A percentile compares a stretch with the other conserved stretches of the same genome.
phyloP scores from a whole-genome alignment of 2,797 vertebrate species.

The Melanotaenia trifasciata region DNA sequence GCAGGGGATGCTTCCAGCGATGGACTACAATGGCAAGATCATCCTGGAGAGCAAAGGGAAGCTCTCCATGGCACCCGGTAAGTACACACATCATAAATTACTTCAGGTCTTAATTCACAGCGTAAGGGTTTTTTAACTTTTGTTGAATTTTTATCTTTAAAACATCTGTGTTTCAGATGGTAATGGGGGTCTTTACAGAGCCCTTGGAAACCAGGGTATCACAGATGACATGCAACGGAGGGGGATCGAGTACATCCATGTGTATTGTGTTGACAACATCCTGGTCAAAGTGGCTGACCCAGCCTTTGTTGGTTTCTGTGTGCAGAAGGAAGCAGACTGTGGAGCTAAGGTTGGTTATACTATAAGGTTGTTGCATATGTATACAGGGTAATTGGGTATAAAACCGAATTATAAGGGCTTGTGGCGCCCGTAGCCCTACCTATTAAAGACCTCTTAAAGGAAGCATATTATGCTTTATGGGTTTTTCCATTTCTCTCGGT shows the following conservation, averaged over 20 bases:
- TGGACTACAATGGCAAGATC: constrained; percentile 93
- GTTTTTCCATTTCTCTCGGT: background rate
- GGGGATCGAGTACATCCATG: constrained; percentile 88
- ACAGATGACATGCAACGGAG: constrained; percentile 90
- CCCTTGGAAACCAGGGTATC: constrained; percentile 88
- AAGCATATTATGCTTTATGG: background rate
- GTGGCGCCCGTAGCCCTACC: background rate
- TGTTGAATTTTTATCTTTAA: background rate
- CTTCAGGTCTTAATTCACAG: background rate
- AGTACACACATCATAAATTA: background rate
- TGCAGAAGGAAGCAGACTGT: constrained; percentile 93
- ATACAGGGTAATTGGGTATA: background rate
- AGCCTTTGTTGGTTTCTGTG: constrained; percentile 93
- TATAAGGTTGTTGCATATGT: background rate
- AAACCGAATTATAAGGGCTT: background rate
- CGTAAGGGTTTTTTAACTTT: background rate
- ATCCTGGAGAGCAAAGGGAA: constrained; percentile 93
- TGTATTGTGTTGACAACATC: constrained; percentile 98
- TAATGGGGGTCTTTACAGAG: constrained; percentile 95
- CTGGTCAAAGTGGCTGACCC: constrained; percentile 97
- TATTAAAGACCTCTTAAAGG: background rate
- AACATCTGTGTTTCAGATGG: constrained; percentile 85
- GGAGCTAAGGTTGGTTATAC: constrained; percentile 91
- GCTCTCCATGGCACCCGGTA: constrained; percentile 96
- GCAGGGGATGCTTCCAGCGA: constrained; percentile 97